phyloP scores from a whole-genome alignment of 1,140 invertebrate genomes.

The Drosophila dunni region DNA sequence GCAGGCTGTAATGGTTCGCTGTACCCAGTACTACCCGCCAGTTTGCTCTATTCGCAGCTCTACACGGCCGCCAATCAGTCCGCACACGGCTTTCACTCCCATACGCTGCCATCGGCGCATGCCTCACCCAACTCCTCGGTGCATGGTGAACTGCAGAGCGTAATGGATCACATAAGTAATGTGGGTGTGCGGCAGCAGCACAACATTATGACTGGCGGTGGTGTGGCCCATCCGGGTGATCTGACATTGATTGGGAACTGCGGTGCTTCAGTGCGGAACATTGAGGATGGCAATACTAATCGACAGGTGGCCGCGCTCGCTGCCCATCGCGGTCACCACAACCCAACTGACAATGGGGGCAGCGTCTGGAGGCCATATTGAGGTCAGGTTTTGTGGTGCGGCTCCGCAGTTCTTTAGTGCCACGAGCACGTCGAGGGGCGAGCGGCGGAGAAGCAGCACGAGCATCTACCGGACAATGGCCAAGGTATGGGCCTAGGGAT shows the following conservation, averaged over 20 bases:
- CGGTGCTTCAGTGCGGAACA: slow-evolving; percentile 87
- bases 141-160: slow-evolving; percentile 88
- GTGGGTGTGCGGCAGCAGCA: slow-evolving; percentile 85
- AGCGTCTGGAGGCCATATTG: slow-evolving; percentile 88
- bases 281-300: slow-evolving; percentile 86
- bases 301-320: slow-evolving; percentile 86
- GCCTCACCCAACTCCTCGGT: slow-evolving; percentile 86
- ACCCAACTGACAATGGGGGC: slow-evolving; percentile 88
- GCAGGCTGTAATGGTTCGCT: slow-evolving; percentile 87
- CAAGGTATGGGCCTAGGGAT: slow-evolving; percentile 14
- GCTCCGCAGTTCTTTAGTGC: slow-evolving; percentile 84
- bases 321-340: slow-evolving; percentile 87
- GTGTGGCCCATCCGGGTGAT: slow-evolving; percentile 84
- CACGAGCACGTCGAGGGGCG: slow-evolving; percentile 67
- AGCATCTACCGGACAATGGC: slow-evolving; percentile 22
- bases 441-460: slow-evolving; percentile 69
- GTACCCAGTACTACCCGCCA: slow-evolving; percentile 90
- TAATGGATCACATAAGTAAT: slow-evolving; percentile 90
- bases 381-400: slow-evolving; percentile 84
- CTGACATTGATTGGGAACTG: slow-evolving; percentile 87
- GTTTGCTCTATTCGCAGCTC: slow-evolving; percentile 92
- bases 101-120: slow-evolving; percentile 87
- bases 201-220: slow-evolving; percentile 85
- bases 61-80: slow-evolving; percentile 92
- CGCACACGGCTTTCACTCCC: slow-evolving; percentile 90